Evolutionary conservation across 2,113 vertebrate species (phyloP), one percentile per base, ranked within the genome.

Genomic region (Centrocercus urophasianus): DNA sequence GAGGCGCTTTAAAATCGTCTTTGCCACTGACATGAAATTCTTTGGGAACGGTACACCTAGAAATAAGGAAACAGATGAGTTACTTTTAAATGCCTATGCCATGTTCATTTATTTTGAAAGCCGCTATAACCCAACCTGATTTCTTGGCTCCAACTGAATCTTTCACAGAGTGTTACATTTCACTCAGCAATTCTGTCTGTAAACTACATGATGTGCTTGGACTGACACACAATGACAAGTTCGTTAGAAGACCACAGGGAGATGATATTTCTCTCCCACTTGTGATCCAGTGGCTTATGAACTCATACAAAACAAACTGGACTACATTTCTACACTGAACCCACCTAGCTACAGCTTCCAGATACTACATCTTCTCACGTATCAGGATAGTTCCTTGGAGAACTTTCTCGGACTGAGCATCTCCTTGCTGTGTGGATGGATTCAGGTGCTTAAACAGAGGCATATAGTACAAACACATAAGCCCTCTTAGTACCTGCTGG

Each of bases 1-100:
- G 43, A 98, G 98, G 61, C 98, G 98, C 95, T 98, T 98, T 34
- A 98, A 86, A 95, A 98, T 98, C 10, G 98, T 98, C 97, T 98
- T 98, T 92, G 98, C 98, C 95, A 98, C 98, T 14, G 98, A 98
- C 98, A 98, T 98, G 94, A 98, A 98, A 57, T 98, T 98, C 97
- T 98, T 98, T 74, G 98, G 98, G 90, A 98, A 98, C 0, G 98
- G 98, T 48, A 98, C 98, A 7, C 98, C 98, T 98, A 72, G 13
- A 60, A 93, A 87, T 2, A 32, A 82, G 47, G 8, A 43, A 65
- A 78, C 3, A 47, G 5, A 12, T 0, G 10, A 54, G 7, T 81
- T 17, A 3, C 21, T 67, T 65, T 69, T 11, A 9, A 80, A 13
- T 0, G 3, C 52, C 27, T 6, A 18, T 8, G 16, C 5, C 8